Percentiles rank a stretch among this genome's conserved stretches.
phyloP scores from a whole-genome alignment of 2,888 invertebrate genomes.

The Cosmia trapezina region DNA sequence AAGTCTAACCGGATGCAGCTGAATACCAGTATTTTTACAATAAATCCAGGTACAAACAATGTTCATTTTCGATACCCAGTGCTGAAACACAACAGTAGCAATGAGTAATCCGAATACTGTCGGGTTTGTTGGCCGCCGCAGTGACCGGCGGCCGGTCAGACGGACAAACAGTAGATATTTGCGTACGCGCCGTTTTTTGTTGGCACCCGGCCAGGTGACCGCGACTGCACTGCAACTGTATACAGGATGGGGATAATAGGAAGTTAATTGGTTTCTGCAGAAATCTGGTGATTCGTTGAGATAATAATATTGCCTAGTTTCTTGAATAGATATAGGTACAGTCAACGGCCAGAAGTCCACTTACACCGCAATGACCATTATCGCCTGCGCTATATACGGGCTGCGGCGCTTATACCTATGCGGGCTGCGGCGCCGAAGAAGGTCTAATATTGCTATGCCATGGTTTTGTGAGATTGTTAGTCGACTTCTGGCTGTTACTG shows the following conservation, averaged over 20 bases:
- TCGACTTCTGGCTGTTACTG: too few species aligned
- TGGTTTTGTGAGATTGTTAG: too few species aligned
- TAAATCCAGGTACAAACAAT: neutral
- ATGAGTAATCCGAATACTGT: conserved; percentile 69
- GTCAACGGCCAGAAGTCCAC: too few species aligned
- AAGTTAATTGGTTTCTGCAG: conserved; percentile 6
- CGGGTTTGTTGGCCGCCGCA: conserved; percentile 71
- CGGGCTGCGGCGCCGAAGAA: too few species aligned
- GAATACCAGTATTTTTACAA: too few species aligned
- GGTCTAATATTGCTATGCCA: too few species aligned
- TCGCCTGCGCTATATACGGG: too few species aligned
- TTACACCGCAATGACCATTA: too few species aligned
- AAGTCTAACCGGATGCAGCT: too few species aligned
- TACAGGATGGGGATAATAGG: conserved; percentile 65
- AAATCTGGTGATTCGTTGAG: neutral
- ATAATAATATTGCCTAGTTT: neutral
- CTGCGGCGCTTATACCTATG: too few species aligned
- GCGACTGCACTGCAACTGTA: conserved; percentile 63
- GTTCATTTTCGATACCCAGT: conserved; percentile 14
- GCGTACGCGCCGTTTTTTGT: conserved; percentile 74
- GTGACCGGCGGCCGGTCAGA: conserved; percentile 71
- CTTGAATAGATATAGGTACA: too few species aligned
- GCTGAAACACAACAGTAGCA: conserved; percentile 54
- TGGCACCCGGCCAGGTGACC: conserved; percentile 81
- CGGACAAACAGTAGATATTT: conserved; percentile 71